phyloP scores from a whole-genome alignment of 2,888 invertebrate genomes.

The Lasioglossum oenotherae region DNA sequence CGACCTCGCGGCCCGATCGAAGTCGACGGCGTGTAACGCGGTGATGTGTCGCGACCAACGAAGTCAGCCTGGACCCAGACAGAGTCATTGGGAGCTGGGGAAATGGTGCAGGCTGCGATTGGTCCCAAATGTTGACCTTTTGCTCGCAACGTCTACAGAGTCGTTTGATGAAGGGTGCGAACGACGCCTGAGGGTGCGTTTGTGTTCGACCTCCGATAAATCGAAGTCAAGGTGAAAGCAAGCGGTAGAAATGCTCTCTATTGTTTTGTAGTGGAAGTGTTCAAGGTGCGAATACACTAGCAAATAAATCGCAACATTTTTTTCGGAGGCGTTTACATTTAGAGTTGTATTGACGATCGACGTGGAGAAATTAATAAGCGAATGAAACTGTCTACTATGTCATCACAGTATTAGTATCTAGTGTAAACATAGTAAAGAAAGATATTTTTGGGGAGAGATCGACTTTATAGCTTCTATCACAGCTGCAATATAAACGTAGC shows the following conservation, averaged over 20 bases:
- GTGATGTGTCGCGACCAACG: conserved; percentile 25
- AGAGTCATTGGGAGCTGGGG: not conserved
- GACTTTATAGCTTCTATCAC: not conserved
- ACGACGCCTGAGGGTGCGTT: not conserved
- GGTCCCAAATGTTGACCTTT: not conserved
- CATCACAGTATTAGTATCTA: not conserved
- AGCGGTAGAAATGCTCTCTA: not conserved
- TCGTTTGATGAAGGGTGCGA: not conserved
- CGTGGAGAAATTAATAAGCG: not conserved
- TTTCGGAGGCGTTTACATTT: not conserved
- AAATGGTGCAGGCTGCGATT: not conserved
- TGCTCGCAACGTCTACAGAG: not conserved
- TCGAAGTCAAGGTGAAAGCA: not conserved
- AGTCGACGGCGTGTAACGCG: conserved; percentile 47
- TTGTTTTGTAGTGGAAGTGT: too few relatives aligned
- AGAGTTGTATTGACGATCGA: not conserved
- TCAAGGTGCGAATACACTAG: too few relatives aligned
- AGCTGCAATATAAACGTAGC: not conserved
- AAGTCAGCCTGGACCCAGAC: conserved; percentile 25
- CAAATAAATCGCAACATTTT: too few relatives aligned
- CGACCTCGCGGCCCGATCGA: conserved; percentile 64
- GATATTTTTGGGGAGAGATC: not conserved
- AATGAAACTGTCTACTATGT: not conserved
- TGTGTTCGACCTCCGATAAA: not conserved
- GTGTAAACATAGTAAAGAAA: not conserved